Percentiles rank a stretch among this genome's conserved stretches.
These are phyloP conservation scores for Chaetophractus vellerosus DNA, from an alignment of 2,797 vertebrate species.

Conservation along the genomic window DNA sequence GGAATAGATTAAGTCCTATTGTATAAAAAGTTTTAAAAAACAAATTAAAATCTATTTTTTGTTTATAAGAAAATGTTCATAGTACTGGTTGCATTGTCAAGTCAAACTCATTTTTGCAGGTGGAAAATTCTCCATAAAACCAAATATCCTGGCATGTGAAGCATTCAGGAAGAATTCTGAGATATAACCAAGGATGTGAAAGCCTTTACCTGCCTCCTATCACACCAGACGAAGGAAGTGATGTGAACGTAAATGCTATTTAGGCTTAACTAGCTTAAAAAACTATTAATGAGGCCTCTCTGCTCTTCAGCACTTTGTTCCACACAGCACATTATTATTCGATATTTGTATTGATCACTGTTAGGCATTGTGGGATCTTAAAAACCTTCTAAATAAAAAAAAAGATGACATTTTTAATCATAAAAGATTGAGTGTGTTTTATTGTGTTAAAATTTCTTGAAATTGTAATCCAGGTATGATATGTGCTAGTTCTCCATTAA, in stretches of 20 bases:
- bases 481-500: slow-evolving; percentile 28
- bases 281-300: not conserved
- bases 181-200: not conserved
- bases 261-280: too few relatives aligned
- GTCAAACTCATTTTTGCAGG: not conserved
- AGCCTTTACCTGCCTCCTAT: too few relatives aligned
- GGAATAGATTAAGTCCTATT: slow-evolving; percentile 12
- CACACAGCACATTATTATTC: not conserved
- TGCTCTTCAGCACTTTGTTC: not conserved
- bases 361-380: not conserved
- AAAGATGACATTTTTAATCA: slow-evolving; percentile 46
- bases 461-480: slow-evolving; percentile 23
- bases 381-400: slow-evolving; percentile 55
- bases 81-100: slow-evolving; percentile 40
- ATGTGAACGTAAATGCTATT: not conserved
- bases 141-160: not conserved
- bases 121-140: slow-evolving; percentile 23
- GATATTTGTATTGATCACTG: not conserved
- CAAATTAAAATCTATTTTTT: slow-evolving; percentile 45
- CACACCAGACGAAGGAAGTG: not conserved
- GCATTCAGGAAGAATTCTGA: not conserved
- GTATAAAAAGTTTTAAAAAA: not conserved
- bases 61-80: not conserved
- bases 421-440: slow-evolving; percentile 32
- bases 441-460: slow-evolving; percentile 58